Percentiles rank a stretch among this genome's conserved stretches.
These are phyloP conservation scores for Todus mexicanus DNA, from an alignment of 2,797 vertebrate genomes.

Conservation along the genomic window DNA sequence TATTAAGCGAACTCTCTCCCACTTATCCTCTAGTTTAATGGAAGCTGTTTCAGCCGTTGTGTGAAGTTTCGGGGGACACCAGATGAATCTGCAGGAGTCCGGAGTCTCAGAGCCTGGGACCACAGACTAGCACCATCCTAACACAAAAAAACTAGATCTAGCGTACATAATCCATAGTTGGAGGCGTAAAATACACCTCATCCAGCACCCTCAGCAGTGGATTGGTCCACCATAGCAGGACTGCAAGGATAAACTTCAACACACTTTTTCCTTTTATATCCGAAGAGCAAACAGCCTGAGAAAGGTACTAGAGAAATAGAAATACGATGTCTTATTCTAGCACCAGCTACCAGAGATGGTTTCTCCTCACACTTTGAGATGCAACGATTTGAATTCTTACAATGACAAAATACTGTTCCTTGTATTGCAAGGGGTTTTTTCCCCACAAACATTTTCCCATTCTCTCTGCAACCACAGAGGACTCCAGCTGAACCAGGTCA, in stretches of 20 bases:
- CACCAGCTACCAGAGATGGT: not conserved
- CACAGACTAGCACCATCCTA: fast-evolving
- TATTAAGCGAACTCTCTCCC: not conserved
- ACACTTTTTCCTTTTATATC: not conserved
- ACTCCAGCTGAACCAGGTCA: not conserved
- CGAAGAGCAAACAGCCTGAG: not conserved
- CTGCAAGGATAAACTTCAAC: not conserved
- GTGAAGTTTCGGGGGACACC: not conserved
- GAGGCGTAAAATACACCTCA: not conserved
- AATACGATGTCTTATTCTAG: not conserved
- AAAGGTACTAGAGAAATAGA: not conserved
- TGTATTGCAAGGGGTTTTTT: not conserved
- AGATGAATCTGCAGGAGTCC: not conserved
- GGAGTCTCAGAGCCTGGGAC: not conserved
- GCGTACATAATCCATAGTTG: fast-evolving
- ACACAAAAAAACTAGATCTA: not conserved
- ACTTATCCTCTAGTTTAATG: not conserved
- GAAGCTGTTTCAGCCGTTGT: not conserved
- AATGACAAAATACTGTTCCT: not conserved
- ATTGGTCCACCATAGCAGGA: fast-evolving
- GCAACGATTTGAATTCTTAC: not conserved
- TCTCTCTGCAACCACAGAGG: not conserved
- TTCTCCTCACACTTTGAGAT: not conserved
- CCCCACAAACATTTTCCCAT: not conserved
- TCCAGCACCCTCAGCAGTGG: not conserved